Conservation (phyloP, 2,113 vertebrate species). For the Neodontobutis hainanensis region DNA sequence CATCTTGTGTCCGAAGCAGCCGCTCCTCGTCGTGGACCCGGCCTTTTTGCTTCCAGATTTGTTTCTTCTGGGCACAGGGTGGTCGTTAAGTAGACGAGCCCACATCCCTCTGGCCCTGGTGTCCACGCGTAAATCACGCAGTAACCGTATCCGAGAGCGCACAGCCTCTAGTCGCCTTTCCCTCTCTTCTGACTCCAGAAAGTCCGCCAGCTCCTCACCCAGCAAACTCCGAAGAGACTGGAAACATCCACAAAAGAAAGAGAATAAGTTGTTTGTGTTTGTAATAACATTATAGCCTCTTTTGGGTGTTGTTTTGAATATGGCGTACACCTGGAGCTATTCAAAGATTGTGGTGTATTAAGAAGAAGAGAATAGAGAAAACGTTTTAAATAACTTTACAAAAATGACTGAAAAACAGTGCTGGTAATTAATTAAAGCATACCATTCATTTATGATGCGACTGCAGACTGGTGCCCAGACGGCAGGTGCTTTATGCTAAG, state of each 20-base stretch:
- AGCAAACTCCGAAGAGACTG: constrained; percentile 81
- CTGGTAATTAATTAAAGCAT: no score
- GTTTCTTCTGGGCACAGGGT: constrained; percentile 79
- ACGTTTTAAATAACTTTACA: no score
- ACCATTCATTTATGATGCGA: no score
- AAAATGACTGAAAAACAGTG: no score
- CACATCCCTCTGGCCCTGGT: constrained; percentile 83
- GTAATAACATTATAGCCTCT: no score
- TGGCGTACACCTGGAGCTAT: no score
- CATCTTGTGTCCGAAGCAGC: constrained; percentile 96
- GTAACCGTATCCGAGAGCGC: constrained; percentile 79
- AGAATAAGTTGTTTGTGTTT: constrained; percentile 4
- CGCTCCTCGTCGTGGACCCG: constrained; percentile 77
- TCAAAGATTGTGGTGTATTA: no score
- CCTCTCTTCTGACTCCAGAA: constrained; percentile 80
- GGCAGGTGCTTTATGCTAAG: constrained; percentile 52
- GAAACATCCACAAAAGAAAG: constrained; percentile 35
- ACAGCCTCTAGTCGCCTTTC: constrained; percentile 75
- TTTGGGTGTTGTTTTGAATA: no score
- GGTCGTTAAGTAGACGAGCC: constrained; percentile 85
- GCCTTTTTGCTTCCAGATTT: constrained; percentile 87
- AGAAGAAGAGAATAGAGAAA: no score
- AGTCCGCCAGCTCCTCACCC: constrained; percentile 82
- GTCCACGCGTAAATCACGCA: constrained; percentile 86
- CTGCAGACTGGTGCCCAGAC: not conserved